Evolutionary conservation across 2,888 invertebrate genomes (phyloP).

Genomic region (Scrobipalpa atriplicella): DNA sequence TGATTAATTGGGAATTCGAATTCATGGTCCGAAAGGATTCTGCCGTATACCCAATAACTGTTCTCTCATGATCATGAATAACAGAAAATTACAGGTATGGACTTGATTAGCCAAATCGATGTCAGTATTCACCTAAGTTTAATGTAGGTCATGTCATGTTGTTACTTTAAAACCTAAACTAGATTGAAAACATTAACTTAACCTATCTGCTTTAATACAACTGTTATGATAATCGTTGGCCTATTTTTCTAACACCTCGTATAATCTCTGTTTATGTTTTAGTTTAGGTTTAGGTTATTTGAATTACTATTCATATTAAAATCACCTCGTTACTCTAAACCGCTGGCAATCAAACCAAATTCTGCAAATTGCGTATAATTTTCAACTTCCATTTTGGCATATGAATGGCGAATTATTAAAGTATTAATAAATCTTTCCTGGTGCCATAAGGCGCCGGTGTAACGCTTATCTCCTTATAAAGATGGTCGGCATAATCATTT

Average conservation of each 20-base stretch:
- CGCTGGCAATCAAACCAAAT: constrained; percentile 32
- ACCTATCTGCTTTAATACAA: background rate
- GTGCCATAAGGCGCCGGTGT: constrained; percentile 34
- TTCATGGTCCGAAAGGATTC: no score
- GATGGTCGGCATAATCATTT: constrained; percentile 30
- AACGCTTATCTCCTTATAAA: constrained; percentile 39
- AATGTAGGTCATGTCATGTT: no score
- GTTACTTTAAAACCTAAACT: background rate
- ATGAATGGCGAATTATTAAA: constrained; percentile 39
- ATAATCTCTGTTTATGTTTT: background rate
- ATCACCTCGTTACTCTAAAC: constrained; percentile 22
- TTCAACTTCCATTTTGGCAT: constrained; percentile 38
- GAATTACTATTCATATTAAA: background rate
- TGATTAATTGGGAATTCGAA: no score
- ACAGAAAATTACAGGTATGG: no score
- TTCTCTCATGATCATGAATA: no score
- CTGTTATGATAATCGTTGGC: background rate
- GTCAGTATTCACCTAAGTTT: no score
- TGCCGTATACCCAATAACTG: no score
- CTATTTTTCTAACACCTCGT: background rate
- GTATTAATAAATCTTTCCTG: constrained; percentile 36
- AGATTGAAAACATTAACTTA: no score
- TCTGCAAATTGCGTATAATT: constrained; percentile 39
- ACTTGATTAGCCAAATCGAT: no score
- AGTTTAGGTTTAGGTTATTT: background rate